Conservation (phyloP, 2,888 invertebrate species). For the Automeris io region DNA sequence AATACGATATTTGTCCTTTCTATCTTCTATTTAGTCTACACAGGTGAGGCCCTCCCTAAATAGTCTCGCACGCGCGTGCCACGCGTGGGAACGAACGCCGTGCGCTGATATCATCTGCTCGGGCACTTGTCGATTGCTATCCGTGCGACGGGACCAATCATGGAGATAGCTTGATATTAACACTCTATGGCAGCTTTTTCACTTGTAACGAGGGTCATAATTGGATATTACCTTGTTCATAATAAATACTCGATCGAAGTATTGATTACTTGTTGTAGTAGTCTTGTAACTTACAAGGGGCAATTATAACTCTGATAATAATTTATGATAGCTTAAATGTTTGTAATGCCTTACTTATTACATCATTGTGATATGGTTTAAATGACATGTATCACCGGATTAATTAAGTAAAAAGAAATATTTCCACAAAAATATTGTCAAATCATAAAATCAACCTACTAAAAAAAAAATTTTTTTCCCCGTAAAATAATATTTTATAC, state of each 20-base stretch:
- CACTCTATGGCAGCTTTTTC: slow-evolving; percentile 3
- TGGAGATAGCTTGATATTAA: slow-evolving; percentile 4
- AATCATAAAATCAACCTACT: too few relatives aligned
- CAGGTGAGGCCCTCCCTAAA: slow-evolving; percentile 3
- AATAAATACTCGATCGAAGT: neutral
- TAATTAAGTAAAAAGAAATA: too few relatives aligned
- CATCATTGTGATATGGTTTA: too few relatives aligned
- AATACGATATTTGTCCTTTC: neutral
- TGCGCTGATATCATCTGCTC: slow-evolving; percentile 6
- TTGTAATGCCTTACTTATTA: too few relatives aligned
- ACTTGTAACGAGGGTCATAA: slow-evolving; percentile 1
- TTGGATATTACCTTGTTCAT: neutral
- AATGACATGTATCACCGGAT: too few relatives aligned
- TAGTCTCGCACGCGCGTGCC: slow-evolving; percentile 2
- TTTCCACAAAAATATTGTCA: too few relatives aligned
- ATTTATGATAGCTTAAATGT: too few relatives aligned
- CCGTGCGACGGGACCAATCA: slow-evolving; percentile 3
- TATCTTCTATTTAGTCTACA: neutral
- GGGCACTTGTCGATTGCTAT: slow-evolving; percentile 5
- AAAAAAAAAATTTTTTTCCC: too few relatives aligned
- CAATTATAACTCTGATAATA: too few relatives aligned
- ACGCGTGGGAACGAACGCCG: slow-evolving; percentile 8
- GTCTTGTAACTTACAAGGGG: too few relatives aligned
- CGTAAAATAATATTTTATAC: too few relatives aligned
- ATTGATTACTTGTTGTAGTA: too few relatives aligned